phyloP scores from a whole-genome alignment of 2,888 invertebrate species.

The Amblyjoppa fuscipennis region DNA sequence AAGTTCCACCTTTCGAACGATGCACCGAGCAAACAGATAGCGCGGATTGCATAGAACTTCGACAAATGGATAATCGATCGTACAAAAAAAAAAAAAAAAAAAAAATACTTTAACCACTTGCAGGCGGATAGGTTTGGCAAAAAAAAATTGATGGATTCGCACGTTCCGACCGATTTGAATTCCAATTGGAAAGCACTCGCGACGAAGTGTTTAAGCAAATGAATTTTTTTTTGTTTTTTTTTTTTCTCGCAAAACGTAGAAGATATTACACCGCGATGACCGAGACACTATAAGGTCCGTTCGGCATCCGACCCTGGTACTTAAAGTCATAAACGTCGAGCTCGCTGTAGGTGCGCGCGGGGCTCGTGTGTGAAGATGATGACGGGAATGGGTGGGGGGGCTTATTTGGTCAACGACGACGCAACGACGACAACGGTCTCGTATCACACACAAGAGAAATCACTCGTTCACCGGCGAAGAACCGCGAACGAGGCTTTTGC shows the following conservation, averaged over 20 bases:
- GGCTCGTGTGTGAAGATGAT: constrained; percentile 33
- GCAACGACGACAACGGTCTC: constrained; percentile 29
- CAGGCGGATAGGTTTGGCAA: neutral
- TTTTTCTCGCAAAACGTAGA: neutral
- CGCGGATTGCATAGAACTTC: neutral
- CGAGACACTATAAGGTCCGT: constrained; percentile 38
- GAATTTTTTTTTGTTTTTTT: constrained; percentile 10
- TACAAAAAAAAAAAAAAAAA: constrained; percentile 4
- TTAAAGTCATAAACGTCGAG: constrained; percentile 49
- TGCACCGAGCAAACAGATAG: neutral
- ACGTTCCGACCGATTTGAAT: neutral
- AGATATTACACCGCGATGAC: constrained; percentile 23
- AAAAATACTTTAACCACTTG: neutral
- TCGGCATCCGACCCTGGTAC: constrained; percentile 23
- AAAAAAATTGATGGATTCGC: neutral
- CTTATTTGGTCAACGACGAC: constrained; percentile 37
- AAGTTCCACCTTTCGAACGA: neutral
- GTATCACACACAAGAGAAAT: constrained; percentile 25
- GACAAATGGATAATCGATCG: neutral
- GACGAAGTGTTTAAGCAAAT: neutral
- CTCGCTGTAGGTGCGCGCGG: constrained; percentile 29
- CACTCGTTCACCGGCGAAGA: constrained; percentile 1
- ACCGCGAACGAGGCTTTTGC: neutral
- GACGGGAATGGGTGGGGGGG: constrained; percentile 58
- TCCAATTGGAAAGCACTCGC: neutral